These are phyloP conservation scores for Brachymystax lenok DNA, from an alignment of 2,797 vertebrate genomes.

Conservation along the genomic window DNA sequence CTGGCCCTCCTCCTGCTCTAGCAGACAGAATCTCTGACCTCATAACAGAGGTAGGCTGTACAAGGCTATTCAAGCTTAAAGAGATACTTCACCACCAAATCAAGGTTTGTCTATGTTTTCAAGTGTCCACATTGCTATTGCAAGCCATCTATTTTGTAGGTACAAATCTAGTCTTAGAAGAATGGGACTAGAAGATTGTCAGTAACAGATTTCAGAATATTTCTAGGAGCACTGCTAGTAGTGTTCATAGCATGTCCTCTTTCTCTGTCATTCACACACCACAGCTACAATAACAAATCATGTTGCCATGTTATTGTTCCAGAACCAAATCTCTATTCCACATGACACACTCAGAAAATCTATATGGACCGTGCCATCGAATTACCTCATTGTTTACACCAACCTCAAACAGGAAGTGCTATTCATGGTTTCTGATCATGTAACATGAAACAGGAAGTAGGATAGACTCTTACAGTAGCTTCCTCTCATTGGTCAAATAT, in stretches of 20 bases:
- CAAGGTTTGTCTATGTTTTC: not conserved
- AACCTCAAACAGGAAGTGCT: slow-evolving; percentile 3
- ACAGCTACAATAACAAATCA: not conserved
- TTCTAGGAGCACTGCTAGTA: not conserved
- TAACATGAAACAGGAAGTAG: slow-evolving; percentile 7
- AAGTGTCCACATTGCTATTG: not conserved
- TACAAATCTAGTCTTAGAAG: not conserved
- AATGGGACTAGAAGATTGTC: not conserved
- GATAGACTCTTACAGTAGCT: not conserved
- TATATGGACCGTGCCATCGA: not conserved
- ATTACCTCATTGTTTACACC: not conserved
- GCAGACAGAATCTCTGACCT: not conserved
- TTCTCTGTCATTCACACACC: not conserved
- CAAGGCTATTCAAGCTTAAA: not conserved
- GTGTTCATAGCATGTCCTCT: not conserved
- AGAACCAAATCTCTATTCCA: not conserved
- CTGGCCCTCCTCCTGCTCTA: not conserved
- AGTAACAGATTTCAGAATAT: not conserved
- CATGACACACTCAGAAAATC: not conserved
- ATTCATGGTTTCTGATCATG: not conserved
- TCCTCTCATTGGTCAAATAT: not conserved
- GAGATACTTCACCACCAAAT: not conserved
- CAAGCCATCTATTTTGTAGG: not conserved
- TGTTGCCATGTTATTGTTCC: not conserved
- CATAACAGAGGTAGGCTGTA: not conserved